Evolutionary conservation across 2,113 vertebrate genomes (phyloP).

Genomic region (Semnornis frantzii): DNA sequence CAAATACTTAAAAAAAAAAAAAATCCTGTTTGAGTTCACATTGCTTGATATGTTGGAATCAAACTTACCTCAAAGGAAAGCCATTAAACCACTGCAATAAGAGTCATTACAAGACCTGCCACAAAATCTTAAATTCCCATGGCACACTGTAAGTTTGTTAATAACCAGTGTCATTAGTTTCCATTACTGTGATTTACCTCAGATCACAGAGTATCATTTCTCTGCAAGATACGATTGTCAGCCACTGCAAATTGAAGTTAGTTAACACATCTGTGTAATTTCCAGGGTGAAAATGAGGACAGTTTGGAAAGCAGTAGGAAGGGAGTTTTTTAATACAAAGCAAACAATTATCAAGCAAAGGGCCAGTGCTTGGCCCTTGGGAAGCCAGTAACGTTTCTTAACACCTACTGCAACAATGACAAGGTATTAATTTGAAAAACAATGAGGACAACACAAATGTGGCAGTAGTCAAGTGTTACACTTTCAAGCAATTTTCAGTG

Average conservation of each 20-base stretch:
- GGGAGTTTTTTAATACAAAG: constrained; percentile 83
- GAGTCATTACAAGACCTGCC: constrained; percentile 78
- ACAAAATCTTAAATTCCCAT: constrained; percentile 76
- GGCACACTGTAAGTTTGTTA: constrained; percentile 77
- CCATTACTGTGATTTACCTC: constrained; percentile 83
- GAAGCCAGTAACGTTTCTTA: constrained; percentile 81
- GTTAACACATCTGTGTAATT: constrained; percentile 90
- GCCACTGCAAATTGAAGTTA: constrained; percentile 89
- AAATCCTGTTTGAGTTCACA: constrained; percentile 7
- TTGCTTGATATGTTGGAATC: constrained; percentile 57
- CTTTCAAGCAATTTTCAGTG: constrained; percentile 83
- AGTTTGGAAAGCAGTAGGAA: constrained; percentile 83
- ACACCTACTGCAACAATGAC: constrained; percentile 88
- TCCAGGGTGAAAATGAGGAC: constrained; percentile 92
- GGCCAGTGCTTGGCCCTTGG: constrained; percentile 82
- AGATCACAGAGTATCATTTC: constrained; percentile 86
- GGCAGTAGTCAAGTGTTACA: constrained; percentile 84
- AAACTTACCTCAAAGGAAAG: constrained; percentile 78
- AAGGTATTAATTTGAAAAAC: constrained; percentile 94
- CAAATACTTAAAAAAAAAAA: not conserved
- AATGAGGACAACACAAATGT: constrained; percentile 81
- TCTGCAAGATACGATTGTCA: constrained; percentile 85
- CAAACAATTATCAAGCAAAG: constrained; percentile 91
- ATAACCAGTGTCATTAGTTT: constrained; percentile 83
- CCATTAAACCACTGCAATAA: constrained; percentile 79